A percentile compares a stretch with the other conserved stretches of the same genome.
These are phyloP conservation scores for Guaruba guarouba DNA, from an alignment of 2,113 vertebrate species.

Conservation along the genomic window DNA sequence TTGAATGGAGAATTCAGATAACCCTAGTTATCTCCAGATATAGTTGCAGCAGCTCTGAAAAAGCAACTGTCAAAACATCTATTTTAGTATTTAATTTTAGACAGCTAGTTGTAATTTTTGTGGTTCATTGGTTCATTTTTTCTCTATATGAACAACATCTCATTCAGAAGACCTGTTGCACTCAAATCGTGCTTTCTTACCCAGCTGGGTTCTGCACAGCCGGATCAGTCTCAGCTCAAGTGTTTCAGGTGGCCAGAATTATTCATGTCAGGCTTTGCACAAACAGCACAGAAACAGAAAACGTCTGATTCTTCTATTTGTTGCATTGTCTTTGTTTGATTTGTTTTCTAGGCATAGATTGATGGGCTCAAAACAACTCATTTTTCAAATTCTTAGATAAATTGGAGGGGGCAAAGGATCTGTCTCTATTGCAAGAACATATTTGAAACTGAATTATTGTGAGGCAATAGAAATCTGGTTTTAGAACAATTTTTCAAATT, in stretches of 20 bases:
- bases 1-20: neutral
- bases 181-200: neutral
- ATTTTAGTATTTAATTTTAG: neutral
- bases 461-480: neutral
- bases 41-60: neutral
- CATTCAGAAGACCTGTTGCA: neutral
- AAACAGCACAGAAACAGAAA: neutral
- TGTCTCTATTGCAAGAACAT: neutral
- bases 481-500: neutral
- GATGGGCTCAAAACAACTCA: neutral
- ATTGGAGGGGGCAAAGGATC: neutral
- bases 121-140: neutral
- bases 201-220: neutral
- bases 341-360: neutral
- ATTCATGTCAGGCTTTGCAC: neutral
- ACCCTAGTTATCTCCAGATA: neutral
- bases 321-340: neutral
- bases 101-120: neutral
- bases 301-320: neutral
- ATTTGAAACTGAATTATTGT: neutral
- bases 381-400: conserved; percentile 11
- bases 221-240: neutral
- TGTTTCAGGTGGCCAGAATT: neutral
- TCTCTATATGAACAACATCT: neutral
- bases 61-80: neutral